phyloP scores from a whole-genome alignment of 2,888 invertebrate species.

The Cryptocheilus praepositus region DNA sequence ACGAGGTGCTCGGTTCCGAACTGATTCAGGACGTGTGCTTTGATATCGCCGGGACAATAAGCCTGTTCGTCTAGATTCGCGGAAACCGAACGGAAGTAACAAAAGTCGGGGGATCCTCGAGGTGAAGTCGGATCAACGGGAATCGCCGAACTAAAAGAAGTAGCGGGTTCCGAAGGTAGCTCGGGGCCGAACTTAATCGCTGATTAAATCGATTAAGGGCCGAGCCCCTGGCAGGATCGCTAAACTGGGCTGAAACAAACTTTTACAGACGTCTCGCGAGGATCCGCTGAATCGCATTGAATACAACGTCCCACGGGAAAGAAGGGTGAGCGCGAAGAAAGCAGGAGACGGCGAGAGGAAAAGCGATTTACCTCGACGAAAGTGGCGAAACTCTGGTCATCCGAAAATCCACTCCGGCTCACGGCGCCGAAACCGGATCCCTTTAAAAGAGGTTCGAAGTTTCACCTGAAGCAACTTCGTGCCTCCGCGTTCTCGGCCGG shows the following conservation, averaged over 20 bases:
- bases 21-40: not conserved
- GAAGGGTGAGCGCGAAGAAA: too few relatives aligned
- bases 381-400: too few relatives aligned
- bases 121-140: not conserved
- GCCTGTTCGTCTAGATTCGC: not conserved
- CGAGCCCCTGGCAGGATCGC: not conserved
- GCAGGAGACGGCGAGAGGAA: too few relatives aligned
- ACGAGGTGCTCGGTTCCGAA: too few relatives aligned
- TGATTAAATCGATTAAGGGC: slow-evolving; percentile 2
- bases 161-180: slow-evolving; percentile 3
- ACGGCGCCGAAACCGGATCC: too few relatives aligned
- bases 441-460: too few relatives aligned
- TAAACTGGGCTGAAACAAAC: slow-evolving; percentile 11
- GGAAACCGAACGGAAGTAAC: not conserved
- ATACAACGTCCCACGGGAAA: too few relatives aligned
- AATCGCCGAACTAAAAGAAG: slow-evolving; percentile 2
- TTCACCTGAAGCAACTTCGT: too few relatives aligned
- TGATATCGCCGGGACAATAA: not conserved
- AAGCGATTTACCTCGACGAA: too few relatives aligned
- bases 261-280: slow-evolving; percentile 31
- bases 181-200: slow-evolving; percentile 3
- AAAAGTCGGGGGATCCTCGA: not conserved
- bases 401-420: too few relatives aligned
- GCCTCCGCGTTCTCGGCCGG: too few relatives aligned
- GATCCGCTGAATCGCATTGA: slow-evolving; percentile 13